Conservation (phyloP, 2,888 invertebrate species). For the Monochamus alternatus region DNA sequence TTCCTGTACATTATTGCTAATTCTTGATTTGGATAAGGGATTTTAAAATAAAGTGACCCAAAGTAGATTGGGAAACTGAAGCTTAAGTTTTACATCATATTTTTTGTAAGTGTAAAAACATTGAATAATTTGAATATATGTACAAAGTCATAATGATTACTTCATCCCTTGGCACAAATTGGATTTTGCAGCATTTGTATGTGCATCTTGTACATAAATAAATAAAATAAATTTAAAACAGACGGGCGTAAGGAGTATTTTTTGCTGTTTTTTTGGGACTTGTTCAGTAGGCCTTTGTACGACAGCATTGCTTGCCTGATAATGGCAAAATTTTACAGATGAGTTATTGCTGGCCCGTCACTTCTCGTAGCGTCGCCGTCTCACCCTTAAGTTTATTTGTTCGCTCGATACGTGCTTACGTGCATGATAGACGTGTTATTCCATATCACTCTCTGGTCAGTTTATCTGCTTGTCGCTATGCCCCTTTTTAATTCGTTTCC, state of each 20-base stretch:
- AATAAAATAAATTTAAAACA: conserved; percentile 9
- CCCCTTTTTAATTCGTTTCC: conserved; percentile 14
- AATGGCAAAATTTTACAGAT: conserved; percentile 69
- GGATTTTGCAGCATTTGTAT: too few species aligned
- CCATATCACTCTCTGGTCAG: conserved; percentile 68
- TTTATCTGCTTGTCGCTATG: conserved; percentile 58
- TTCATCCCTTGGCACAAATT: too few species aligned
- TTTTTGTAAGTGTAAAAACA: too few species aligned
- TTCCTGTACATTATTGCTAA: too few species aligned
- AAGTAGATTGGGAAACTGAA: too few species aligned
- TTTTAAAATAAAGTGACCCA: too few species aligned
- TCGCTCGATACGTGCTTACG: conserved; percentile 66
- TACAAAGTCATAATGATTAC: too few species aligned
- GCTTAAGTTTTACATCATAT: too few species aligned
- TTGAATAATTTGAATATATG: too few species aligned
- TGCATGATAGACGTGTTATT: conserved; percentile 71
- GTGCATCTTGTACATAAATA: too few species aligned
- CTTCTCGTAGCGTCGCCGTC: conserved; percentile 62
- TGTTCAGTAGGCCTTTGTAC: conserved; percentile 28
- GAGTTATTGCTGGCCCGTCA: conserved; percentile 74
- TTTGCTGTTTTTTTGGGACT: conserved; percentile 24
- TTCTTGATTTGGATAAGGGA: too few species aligned
- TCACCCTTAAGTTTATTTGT: conserved; percentile 67
- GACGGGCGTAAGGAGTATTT: conserved; percentile 18
- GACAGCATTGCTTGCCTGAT: conserved; percentile 51